These are phyloP conservation scores for Pitangus sulphuratus DNA, from an alignment of 2,797 vertebrate genomes.

Conservation along the genomic window DNA sequence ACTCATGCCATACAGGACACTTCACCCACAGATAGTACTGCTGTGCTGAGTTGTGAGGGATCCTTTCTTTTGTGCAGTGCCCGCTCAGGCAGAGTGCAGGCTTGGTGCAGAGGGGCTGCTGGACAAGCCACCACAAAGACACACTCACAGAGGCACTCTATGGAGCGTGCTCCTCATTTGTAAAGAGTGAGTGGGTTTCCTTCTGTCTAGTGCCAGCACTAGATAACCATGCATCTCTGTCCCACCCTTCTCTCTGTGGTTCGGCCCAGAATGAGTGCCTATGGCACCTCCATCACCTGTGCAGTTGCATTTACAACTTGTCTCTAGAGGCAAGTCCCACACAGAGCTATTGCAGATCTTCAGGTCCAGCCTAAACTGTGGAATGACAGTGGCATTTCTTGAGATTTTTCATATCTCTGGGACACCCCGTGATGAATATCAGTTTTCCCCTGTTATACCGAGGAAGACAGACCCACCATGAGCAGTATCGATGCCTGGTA, in stretches of 20 bases:
- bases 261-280: not conserved
- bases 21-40: not conserved
- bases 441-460: accelerated
- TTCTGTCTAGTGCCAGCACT: not conserved
- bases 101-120: accelerated
- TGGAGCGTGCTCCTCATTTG: not conserved
- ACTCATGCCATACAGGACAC: too few species aligned
- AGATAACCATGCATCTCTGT: not conserved
- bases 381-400: not conserved
- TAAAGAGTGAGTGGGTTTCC: not conserved
- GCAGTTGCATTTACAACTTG: not conserved
- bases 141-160: accelerated
- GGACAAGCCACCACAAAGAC: accelerated
- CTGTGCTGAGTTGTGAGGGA: not conserved
- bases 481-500: not conserved
- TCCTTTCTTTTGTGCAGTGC: not conserved
- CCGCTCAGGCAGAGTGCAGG: not conserved
- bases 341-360: not conserved
- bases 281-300: not conserved
- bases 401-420: not conserved
- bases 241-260: not conserved
- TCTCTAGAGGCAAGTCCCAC: not conserved
- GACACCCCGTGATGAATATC: not conserved
- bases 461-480: not conserved
- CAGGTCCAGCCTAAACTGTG: not conserved